Evolutionary conservation across 2,888 invertebrate genomes (phyloP).

Genomic region (Melinopterus prodromus): DNA sequence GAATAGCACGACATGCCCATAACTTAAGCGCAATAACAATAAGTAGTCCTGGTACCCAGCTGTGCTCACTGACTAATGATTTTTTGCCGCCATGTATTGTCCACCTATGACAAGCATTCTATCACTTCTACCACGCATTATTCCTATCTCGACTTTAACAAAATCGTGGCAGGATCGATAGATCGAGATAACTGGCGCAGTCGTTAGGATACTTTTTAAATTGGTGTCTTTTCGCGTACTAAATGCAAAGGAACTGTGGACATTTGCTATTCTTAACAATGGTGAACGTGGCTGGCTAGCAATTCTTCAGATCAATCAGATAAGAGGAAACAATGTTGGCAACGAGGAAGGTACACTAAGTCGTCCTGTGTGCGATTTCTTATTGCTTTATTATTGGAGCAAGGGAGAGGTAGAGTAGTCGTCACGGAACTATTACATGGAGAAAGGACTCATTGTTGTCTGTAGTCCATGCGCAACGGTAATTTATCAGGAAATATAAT

Average conservation of each 20-base stretch:
- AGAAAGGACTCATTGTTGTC: conserved; percentile 20
- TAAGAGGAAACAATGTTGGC: background rate
- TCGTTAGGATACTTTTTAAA: background rate
- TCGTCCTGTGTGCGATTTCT: background rate
- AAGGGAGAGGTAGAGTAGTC: background rate
- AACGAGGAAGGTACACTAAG: background rate
- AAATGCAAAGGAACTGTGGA: too few species aligned
- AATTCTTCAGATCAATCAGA: background rate
- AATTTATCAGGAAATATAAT: conserved; percentile 23
- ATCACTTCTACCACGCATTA: background rate
- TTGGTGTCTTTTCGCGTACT: background rate
- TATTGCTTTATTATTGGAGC: conserved; percentile 20
- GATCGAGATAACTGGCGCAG: background rate
- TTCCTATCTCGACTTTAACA: background rate
- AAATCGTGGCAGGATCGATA: background rate
- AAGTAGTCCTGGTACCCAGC: background rate
- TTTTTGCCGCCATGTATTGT: background rate
- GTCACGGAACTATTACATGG: conserved; percentile 21
- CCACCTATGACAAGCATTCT: background rate
- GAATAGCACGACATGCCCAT: background rate
- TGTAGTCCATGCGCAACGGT: conserved; percentile 9
- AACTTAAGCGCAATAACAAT: background rate
- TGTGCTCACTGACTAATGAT: background rate
- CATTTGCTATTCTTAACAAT: too few species aligned
- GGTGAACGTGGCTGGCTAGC: background rate